Percentiles rank a stretch among this genome's conserved stretches.
Conservation (phyloP, 1,140 invertebrate genomes). For the Sinella curviseta region DNA sequence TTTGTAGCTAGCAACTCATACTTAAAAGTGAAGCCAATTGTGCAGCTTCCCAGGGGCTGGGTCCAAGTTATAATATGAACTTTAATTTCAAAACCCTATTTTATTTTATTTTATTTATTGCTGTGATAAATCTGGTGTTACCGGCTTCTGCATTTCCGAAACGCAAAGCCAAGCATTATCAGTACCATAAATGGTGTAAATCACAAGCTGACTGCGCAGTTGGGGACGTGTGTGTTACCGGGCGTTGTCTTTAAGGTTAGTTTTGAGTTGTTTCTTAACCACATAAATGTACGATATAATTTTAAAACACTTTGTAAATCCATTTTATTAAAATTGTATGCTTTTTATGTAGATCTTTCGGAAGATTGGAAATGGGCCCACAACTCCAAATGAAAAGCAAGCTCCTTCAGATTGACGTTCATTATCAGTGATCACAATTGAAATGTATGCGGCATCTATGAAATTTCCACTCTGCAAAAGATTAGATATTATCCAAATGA, state of each 20-base stretch:
- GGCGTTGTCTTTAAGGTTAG: slow-evolving; percentile 1
- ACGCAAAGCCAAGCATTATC: not conserved
- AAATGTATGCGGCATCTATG: too few species aligned
- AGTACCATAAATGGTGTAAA: not conserved
- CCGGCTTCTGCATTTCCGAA: not conserved
- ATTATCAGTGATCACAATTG: too few species aligned
- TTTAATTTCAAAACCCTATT: not conserved
- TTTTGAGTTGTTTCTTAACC: not conserved
- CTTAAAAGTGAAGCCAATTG: too few species aligned
- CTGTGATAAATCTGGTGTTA: not conserved
- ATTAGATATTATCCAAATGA: not conserved
- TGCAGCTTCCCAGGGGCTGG: not conserved
- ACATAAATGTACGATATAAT: too few species aligned
- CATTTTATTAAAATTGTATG: not conserved
- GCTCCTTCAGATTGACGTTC: too few species aligned
- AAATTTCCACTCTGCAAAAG: not conserved
- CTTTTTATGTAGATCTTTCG: not conserved
- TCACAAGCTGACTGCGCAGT: slow-evolving; percentile 4
- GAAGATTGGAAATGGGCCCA: too few species aligned
- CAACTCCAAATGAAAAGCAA: too few species aligned
- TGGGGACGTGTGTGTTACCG: slow-evolving; percentile 19
- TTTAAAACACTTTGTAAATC: too few species aligned
- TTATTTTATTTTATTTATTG: slow-evolving; percentile 20
- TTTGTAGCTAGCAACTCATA: too few species aligned
- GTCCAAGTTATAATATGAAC: slow-evolving; percentile 8